Percentiles rank a stretch among this genome's conserved stretches.
These are phyloP conservation scores for Pocota personata DNA, from an alignment of 2,888 invertebrate species.

Conservation along the genomic window DNA sequence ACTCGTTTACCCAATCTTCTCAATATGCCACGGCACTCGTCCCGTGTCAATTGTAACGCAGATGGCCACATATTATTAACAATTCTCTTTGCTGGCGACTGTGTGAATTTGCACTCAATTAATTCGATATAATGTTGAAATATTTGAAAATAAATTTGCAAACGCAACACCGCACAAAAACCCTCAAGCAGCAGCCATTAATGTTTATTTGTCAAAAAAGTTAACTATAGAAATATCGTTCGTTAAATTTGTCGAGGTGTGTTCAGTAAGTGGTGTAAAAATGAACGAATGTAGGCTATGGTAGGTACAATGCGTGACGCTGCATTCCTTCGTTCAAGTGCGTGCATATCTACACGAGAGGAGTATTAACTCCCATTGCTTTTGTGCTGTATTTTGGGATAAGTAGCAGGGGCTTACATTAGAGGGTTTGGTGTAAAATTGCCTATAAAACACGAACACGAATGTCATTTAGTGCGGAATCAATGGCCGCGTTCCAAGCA, in stretches of 20 bases:
- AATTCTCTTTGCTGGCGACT: slow-evolving; percentile 65
- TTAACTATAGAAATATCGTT: slow-evolving; percentile 74
- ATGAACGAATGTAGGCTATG: slow-evolving; percentile 36
- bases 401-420: too few species aligned
- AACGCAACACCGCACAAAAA: slow-evolving; percentile 78
- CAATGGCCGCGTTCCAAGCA: too few species aligned
- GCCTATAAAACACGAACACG: too few species aligned
- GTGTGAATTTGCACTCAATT: slow-evolving; percentile 74
- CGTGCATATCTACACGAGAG: too few species aligned
- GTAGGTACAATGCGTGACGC: too few species aligned
- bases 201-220: slow-evolving; percentile 78
- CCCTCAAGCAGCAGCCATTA: slow-evolving; percentile 79
- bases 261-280: slow-evolving; percentile 23
- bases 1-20: slow-evolving; percentile 89
- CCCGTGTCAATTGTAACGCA: slow-evolving; percentile 89
- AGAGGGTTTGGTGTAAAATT: too few species aligned
- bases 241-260: slow-evolving; percentile 52
- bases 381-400: too few species aligned
- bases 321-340: too few species aligned
- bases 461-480: too few species aligned
- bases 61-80: slow-evolving; percentile 81
- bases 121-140: slow-evolving; percentile 75
- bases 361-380: too few species aligned
- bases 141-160: slow-evolving; percentile 76
- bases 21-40: slow-evolving; percentile 94